Percentiles rank a stretch among this genome's conserved stretches.
Conservation (phyloP, 2,113 vertebrate species). For the Carlito syrichta region DNA sequence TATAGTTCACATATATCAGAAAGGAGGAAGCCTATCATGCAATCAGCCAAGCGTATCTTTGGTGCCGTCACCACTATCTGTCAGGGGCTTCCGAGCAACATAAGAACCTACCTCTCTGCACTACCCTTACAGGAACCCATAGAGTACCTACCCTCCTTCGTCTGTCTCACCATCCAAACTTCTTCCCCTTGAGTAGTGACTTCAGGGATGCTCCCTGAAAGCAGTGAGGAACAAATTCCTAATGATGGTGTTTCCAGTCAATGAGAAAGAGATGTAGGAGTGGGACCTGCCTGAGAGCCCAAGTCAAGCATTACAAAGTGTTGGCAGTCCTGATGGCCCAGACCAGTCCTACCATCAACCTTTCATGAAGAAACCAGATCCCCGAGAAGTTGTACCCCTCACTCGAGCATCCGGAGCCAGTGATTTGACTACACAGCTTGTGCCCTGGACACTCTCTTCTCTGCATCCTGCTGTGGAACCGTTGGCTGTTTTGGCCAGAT, state of each 20-base stretch:
- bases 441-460: neutral
- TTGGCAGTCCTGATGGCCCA: neutral
- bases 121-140: neutral
- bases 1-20: neutral
- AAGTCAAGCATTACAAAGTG: neutral
- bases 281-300: neutral
- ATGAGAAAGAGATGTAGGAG: neutral
- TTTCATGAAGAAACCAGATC: neutral
- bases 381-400: neutral
- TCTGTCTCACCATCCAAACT: neutral
- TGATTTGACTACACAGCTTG: neutral
- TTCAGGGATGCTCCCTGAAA: neutral
- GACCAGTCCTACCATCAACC: neutral
- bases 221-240: neutral
- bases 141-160: neutral
- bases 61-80: neutral
- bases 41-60: neutral
- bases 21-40: neutral
- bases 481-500: neutral
- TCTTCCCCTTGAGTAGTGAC: neutral
- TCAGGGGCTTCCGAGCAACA: neutral
- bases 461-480: neutral
- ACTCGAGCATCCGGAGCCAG: neutral
- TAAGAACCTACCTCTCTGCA: neutral
- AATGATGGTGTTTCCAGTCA: neutral